A percentile compares a stretch with the other conserved stretches of the same genome.
Conservation (phyloP, 2,113 vertebrate species). For the Daboia siamensis region DNA sequence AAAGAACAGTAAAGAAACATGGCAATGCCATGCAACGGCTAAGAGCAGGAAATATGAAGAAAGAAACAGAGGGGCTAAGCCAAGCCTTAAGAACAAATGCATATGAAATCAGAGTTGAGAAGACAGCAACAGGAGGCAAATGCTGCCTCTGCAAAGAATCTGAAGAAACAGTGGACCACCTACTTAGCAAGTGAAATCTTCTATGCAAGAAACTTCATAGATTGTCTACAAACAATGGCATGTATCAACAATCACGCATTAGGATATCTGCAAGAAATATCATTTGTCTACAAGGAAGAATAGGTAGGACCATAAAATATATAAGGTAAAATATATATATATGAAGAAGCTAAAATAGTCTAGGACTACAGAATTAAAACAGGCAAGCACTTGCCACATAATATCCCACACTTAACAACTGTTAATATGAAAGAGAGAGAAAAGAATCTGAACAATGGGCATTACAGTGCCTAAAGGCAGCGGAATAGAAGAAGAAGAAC, state of each 20-base stretch:
- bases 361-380: not conserved
- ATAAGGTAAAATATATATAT: not conserved
- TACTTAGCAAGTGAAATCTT: not conserved
- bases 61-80: not conserved
- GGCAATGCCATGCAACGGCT: not conserved
- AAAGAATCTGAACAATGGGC: too few relatives aligned
- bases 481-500: too few relatives aligned
- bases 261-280: not conserved
- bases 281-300: not conserved
- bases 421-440: too few relatives aligned
- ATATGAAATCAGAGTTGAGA: not conserved
- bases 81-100: not conserved
- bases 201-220: not conserved
- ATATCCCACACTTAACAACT: too few relatives aligned
- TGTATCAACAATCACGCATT: not conserved
- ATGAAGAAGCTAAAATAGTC: not conserved
- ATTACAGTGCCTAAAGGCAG: too few relatives aligned
- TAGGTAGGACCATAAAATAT: not conserved
- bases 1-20: not conserved
- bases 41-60: not conserved
- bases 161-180: not conserved
- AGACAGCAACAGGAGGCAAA: not conserved
- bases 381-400: not conserved
- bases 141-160: not conserved
- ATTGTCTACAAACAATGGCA: not conserved